Conservation (phyloP, 2,113 vertebrate genomes). For the Ramphastos sulfuratus region DNA sequence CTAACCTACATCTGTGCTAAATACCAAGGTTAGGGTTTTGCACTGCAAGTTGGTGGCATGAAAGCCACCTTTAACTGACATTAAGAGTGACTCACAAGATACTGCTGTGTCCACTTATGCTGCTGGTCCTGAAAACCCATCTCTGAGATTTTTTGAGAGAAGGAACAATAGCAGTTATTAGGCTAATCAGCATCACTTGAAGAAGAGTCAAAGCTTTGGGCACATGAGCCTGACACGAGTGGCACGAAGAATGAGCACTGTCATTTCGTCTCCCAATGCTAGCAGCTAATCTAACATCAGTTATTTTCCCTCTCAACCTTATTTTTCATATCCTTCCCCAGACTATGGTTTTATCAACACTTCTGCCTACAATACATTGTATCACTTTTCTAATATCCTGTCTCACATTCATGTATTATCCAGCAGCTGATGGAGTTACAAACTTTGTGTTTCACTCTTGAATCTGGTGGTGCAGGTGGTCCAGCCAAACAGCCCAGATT, state of each 20-base stretch:
- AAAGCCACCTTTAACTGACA: background rate
- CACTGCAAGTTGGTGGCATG: background rate
- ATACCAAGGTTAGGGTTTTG: background rate
- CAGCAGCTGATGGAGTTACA: background rate
- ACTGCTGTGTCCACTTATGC: background rate
- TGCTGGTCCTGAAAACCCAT: background rate
- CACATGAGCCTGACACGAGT: background rate
- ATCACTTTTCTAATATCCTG: conserved; percentile 54
- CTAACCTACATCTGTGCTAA: background rate
- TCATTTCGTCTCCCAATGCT: background rate
- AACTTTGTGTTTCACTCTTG: background rate
- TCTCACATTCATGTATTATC: background rate
- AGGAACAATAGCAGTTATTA: background rate
- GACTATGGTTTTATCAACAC: conserved; percentile 9
- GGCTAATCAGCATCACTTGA: background rate
- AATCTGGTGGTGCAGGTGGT: conserved; percentile 5
- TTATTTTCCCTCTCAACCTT: conserved; percentile 2
- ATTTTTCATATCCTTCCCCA: conserved; percentile 53
- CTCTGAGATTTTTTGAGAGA: background rate
- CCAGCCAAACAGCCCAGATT: background rate
- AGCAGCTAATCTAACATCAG: conserved; percentile 50
- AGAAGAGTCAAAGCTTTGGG: background rate
- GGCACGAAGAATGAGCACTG: background rate
- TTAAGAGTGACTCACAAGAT: background rate
- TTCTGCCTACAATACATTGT: background rate